A percentile compares a stretch with the other conserved stretches of the same genome.
These are phyloP conservation scores for Pyrgilauda ruficollis DNA, from an alignment of 2,113 vertebrate species.

Conservation along the genomic window DNA sequence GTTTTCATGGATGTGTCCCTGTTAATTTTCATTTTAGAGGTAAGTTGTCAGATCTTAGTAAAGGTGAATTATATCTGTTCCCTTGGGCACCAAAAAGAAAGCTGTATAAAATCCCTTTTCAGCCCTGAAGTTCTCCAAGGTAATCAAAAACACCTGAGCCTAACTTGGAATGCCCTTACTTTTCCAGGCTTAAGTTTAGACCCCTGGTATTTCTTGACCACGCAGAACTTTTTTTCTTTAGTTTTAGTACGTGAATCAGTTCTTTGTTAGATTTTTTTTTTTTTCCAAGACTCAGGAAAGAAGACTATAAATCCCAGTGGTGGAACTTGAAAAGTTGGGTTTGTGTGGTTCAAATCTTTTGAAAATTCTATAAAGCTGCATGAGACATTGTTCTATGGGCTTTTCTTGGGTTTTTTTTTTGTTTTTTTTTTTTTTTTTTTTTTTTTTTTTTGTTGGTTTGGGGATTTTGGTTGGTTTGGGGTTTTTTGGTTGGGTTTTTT, in stretches of 20 bases:
- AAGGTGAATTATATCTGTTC: neutral
- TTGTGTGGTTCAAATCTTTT: constrained; percentile 61
- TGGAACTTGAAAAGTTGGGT: constrained; percentile 61
- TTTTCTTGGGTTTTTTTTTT: too few species aligned
- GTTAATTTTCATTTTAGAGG: neutral
- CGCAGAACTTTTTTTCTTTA: neutral
- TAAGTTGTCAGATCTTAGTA: neutral
- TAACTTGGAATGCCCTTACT: neutral
- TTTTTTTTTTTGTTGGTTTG: too few species aligned
- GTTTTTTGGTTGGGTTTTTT: neutral
- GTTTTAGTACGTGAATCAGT: neutral
- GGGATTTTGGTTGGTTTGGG: neutral
- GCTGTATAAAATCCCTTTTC: neutral
- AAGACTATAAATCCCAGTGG: constrained; percentile 58
- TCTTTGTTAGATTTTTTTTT: neutral
- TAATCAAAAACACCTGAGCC: neutral
- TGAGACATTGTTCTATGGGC: constrained; percentile 69
- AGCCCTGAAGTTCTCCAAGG: neutral
- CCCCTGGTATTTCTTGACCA: neutral
- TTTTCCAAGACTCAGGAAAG: neutral
- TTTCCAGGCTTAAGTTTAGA: neutral
- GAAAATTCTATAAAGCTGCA: constrained; percentile 72
- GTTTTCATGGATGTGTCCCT: neutral
- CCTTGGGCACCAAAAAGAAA: neutral
- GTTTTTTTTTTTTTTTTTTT: too few species aligned